A percentile compares a stretch with the other conserved stretches of the same genome.
These are phyloP conservation scores for Acridotheres tristis DNA, from an alignment of 2,797 vertebrate species.

Conservation along the genomic window DNA sequence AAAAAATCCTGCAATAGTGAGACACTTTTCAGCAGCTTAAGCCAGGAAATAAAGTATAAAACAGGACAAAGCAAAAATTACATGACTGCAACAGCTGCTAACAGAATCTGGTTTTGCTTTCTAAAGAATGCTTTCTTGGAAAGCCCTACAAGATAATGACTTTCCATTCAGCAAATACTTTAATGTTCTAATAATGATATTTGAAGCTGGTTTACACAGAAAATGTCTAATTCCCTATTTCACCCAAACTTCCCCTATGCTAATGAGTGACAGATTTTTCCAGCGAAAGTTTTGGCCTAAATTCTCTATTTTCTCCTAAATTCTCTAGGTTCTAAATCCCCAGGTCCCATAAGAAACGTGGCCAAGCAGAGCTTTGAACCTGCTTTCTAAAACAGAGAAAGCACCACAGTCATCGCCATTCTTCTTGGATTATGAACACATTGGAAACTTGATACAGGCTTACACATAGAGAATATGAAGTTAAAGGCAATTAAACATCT, in stretches of 20 bases:
- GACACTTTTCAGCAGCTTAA: not conserved
- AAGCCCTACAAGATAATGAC: not conserved
- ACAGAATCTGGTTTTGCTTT: slow-evolving; percentile 31
- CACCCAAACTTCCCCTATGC: not conserved
- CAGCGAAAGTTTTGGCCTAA: not conserved
- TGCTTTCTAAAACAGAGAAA: not conserved
- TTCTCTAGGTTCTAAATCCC: not conserved
- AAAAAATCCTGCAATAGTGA: not conserved
- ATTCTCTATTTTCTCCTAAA: not conserved
- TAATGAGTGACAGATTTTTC: not conserved
- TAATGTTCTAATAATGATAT: not conserved
- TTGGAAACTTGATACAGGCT: not conserved
- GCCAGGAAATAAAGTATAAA: slow-evolving; percentile 11
- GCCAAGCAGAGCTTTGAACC: not conserved
- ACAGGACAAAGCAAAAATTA: slow-evolving; percentile 13
- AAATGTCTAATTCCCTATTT: not conserved
- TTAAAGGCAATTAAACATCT: not conserved
- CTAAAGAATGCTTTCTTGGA: slow-evolving; percentile 18
- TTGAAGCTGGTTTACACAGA: not conserved
- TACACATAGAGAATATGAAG: not conserved
- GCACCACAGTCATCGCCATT: not conserved
- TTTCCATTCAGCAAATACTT: not conserved
- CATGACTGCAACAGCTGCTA: not conserved
- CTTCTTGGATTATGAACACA: not conserved
- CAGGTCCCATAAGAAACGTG: not conserved